Percentiles rank a stretch among this genome's conserved stretches.
Conservation (phyloP, 2,797 vertebrate species). For the Hipposideros larvatus region DNA sequence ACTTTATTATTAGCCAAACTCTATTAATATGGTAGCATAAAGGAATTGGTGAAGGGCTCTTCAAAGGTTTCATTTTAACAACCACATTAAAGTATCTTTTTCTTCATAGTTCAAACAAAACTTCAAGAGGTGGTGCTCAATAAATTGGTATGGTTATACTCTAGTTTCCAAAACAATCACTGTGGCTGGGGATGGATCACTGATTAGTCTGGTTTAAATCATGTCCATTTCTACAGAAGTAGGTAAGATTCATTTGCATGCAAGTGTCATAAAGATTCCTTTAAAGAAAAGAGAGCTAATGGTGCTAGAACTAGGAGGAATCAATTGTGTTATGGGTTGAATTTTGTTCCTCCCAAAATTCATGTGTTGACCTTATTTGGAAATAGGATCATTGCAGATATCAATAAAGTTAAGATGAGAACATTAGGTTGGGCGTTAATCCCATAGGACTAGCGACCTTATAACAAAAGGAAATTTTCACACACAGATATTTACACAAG, state of each 20-base stretch:
- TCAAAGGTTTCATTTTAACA: not conserved
- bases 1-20: not conserved
- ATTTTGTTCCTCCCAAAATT: not conserved
- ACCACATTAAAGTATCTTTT: not conserved
- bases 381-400: not conserved
- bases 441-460: not conserved
- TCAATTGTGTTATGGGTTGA: not conserved
- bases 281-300: not conserved
- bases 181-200: not conserved
- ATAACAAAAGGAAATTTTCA: not conserved
- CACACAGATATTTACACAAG: not conserved
- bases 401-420: not conserved
- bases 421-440: not conserved
- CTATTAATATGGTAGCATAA: not conserved
- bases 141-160: not conserved
- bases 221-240: not conserved
- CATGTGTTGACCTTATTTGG: not conserved
- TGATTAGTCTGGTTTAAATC: not conserved
- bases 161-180: not conserved
- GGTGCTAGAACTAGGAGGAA: not conserved
- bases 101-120: not conserved
- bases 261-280: not conserved
- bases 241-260: not conserved
- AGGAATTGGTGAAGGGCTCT: not conserved
- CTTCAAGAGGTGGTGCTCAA: not conserved